Base-by-base conservation (phyloP, 2,113 vertebrate genomes). In the Passerina amoena region DNA sequence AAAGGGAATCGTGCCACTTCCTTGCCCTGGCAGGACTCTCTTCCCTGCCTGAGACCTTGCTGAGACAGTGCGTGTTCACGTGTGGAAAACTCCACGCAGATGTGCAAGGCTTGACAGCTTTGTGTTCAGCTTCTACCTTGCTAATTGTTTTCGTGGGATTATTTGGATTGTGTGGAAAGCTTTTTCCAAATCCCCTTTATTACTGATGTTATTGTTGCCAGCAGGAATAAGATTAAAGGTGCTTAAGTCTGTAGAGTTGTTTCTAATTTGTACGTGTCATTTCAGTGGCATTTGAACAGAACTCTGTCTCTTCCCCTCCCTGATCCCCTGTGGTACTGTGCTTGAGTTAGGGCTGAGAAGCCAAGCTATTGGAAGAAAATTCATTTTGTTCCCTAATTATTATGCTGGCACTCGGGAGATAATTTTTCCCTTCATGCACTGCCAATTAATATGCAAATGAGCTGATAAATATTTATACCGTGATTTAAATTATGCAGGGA, bases 371-470 rank as follows among this genome's bases (percentile, higher is more conserved):
- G 98, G 98, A 98, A 98, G 98, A 97, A 98, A 97, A 97, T 97
- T 98, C 98, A 98, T 98, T 99, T 98, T 98, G 98, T 98, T 98
- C 98, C 98, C 98, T 99, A 99, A 99, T 99, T 99, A 98, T 98
- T 99, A 99, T 99, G 98, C 97, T 98, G 97, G 97, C 97, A 97
- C 98, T 98, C 61, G 71, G 97, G 98, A 98, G 98, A 98, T 99
- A 99, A 99, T 99, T 99, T 98, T 98, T 98, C 96, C 98, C 98
- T 98, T 97, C 98, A 96, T 98, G 97, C 98, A 97, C 98, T 98
- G 99, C 99, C 99, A 99, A 99, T 99, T 99, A 99, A 99, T 99
- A 99, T 99, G 99, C 98, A 99, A 99, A 99, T 99, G 97, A 98
- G 97, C 98, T 99, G 98, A 99, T 99, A 99, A 99, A 99, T 99